Evolutionary conservation across 2,888 invertebrate species (phyloP).

Genomic region (Oscheius sp.): DNA sequence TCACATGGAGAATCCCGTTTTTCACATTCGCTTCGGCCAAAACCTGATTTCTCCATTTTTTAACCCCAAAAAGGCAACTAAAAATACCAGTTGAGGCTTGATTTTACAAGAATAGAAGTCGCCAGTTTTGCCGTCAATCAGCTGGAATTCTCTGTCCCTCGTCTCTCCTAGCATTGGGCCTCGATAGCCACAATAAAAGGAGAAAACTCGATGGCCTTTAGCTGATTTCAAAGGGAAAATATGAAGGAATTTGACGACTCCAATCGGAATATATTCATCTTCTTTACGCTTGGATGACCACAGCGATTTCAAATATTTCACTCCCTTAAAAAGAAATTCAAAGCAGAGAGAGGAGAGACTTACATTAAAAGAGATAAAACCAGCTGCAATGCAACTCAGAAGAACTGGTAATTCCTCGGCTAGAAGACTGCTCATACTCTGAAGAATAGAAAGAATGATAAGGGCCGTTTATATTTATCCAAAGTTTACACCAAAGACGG

Average conservation of each 20-base stretch:
- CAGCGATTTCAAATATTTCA: background rate
- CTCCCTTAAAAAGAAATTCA: background rate
- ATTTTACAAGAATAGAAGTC: slow-evolving; percentile 33
- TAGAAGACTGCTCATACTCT: background rate
- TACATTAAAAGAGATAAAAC: slow-evolving; percentile 41
- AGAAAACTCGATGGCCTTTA: slow-evolving; percentile 55
- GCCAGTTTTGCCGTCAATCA: slow-evolving; percentile 52
- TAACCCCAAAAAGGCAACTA: background rate
- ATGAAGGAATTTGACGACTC: slow-evolving; percentile 47
- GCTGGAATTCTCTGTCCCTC: slow-evolving; percentile 56
- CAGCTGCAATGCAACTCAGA: slow-evolving; percentile 36
- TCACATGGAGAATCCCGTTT: slow-evolving; percentile 38
- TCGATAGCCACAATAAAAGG: slow-evolving; percentile 49
- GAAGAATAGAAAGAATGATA: background rate
- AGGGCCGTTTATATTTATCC: background rate
- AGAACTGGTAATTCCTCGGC: slow-evolving; percentile 23
- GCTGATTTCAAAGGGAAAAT: slow-evolving; percentile 60
- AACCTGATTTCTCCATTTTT: slow-evolving; percentile 19
- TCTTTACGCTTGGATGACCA: background rate
- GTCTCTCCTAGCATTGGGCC: slow-evolving; percentile 49
- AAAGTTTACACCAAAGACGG: background rate
- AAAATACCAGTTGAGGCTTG: slow-evolving; percentile 37
- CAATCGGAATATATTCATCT: slow-evolving; percentile 50
- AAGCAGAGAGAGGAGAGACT: slow-evolving; percentile 5
- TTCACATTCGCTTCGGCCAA: slow-evolving; percentile 38